Percentiles rank a stretch among this genome's conserved stretches.
These are phyloP conservation scores for Litocranius walleri DNA, from an alignment of 2,113 vertebrate genomes.

Conservation along the genomic window DNA sequence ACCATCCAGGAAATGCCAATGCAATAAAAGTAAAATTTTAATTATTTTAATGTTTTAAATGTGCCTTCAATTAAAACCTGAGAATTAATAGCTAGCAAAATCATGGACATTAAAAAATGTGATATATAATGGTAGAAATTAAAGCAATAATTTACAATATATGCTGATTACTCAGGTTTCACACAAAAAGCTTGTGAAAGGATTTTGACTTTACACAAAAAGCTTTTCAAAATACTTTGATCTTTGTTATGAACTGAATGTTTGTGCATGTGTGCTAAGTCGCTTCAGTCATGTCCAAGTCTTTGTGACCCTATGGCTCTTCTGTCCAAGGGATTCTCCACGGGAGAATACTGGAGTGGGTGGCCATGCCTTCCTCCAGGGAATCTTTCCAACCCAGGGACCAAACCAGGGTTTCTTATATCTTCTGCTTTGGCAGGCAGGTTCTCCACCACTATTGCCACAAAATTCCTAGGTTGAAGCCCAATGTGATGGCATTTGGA, in stretches of 20 bases:
- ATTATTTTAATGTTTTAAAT: conserved; percentile 64
- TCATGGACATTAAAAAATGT: not conserved
- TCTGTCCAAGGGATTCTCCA: not conserved
- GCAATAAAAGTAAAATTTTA: conserved; percentile 56
- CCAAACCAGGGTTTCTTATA: not conserved
- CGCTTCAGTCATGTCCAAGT: not conserved
- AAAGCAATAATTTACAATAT: conserved; percentile 24
- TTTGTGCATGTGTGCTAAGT: not conserved
- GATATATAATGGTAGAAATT: not conserved
- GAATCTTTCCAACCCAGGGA: not conserved
- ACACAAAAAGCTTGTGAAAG: not conserved
- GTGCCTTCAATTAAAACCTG: conserved; percentile 43
- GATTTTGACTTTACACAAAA: not conserved
- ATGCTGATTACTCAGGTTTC: not conserved
- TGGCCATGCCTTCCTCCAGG: not conserved
- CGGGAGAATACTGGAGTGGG: not conserved
- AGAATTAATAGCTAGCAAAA: conserved; percentile 44
- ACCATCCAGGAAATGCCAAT: conserved; percentile 47
- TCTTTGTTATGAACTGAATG: not conserved
- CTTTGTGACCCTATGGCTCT: not conserved
- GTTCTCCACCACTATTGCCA: not conserved
- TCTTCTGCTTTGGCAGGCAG: not conserved
- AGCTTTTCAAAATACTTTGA: not conserved
- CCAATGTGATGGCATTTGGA: not conserved
- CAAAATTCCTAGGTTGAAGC: not conserved